Percentiles rank a stretch among this genome's conserved stretches.
Evolutionary conservation across 2,797 vertebrate genomes (phyloP).

Genomic region (Oreochromis mossambicus): DNA sequence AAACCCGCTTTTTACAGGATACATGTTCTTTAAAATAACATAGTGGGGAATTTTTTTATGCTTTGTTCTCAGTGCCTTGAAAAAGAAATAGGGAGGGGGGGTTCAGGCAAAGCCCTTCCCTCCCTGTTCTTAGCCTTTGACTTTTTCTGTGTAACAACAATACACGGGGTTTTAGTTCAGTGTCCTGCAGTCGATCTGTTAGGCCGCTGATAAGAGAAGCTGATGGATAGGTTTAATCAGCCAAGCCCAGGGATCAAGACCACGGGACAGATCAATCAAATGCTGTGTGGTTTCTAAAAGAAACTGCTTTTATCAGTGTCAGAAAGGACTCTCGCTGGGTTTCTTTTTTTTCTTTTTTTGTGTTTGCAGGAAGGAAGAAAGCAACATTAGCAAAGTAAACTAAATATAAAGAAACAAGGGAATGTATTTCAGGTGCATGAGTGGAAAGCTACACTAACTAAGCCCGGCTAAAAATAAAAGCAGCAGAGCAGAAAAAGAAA

Average conservation of each 20-base stretch:
- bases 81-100: background rate
- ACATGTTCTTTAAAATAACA: slow-evolving; percentile 38
- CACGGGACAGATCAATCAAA: slow-evolving; percentile 73
- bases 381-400: background rate
- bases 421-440: background rate
- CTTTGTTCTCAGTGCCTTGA: slow-evolving; percentile 58
- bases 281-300: slow-evolving; percentile 62
- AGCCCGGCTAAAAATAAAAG: background rate
- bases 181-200: slow-evolving; percentile 72
- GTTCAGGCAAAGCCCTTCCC: slow-evolving; percentile 45
- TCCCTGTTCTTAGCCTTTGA: slow-evolving; percentile 73
- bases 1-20: background rate
- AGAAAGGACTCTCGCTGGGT: slow-evolving; percentile 11
- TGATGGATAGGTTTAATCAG: slow-evolving; percentile 80
- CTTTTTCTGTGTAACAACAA: slow-evolving; percentile 72
- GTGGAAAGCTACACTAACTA: background rate
- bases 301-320: slow-evolving; percentile 65
- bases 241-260: slow-evolving; percentile 72
- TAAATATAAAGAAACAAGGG: background rate
- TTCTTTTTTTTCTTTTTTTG: background rate
- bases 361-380: background rate
- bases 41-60: slow-evolving; percentile 16
- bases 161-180: slow-evolving; percentile 62
- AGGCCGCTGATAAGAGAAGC: slow-evolving; percentile 69
- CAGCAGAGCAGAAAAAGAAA: slow-evolving; percentile 15